Evolutionary conservation across 2,113 vertebrate genomes (phyloP).

Genomic region (Neogobius melanostomus): DNA sequence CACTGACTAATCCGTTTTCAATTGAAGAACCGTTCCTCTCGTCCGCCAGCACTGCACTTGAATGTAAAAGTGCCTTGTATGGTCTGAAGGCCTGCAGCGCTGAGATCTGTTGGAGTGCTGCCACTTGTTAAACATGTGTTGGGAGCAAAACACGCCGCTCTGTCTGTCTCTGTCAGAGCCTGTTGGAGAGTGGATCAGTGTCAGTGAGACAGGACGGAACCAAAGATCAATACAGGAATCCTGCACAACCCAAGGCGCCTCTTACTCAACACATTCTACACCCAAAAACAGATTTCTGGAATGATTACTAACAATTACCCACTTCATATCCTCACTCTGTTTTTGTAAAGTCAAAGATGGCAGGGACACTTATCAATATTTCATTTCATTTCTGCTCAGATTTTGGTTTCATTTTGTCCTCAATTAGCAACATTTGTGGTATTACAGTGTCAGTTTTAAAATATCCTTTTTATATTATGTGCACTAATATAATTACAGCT

Average conservation of each 20-base stretch:
- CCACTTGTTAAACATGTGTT: constrained; percentile 12
- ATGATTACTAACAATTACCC: no score
- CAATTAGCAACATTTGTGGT: no score
- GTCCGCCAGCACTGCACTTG: neutral
- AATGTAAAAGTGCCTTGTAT: neutral
- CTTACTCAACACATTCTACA: neutral
- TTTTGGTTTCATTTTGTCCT: no score
- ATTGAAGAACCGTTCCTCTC: neutral
- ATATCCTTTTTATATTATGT: no score
- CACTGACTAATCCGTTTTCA: neutral
- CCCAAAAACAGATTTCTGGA: no score
- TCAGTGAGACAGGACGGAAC: neutral
- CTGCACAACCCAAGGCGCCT: neutral
- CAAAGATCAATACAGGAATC: neutral
- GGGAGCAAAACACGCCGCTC: neutral
- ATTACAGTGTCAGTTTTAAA: no score
- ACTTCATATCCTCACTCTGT: no score
- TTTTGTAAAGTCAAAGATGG: no score
- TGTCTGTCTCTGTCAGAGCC: neutral
- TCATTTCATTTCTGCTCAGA: no score
- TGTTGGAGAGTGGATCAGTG: neutral
- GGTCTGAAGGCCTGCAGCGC: neutral
- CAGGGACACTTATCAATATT: no score
- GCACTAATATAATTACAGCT: no score
- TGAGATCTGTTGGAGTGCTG: neutral